Evolutionary conservation across 2,113 vertebrate species (phyloP), one percentile per base, ranked within the genome.

Genomic region (Cathartes aura): DNA sequence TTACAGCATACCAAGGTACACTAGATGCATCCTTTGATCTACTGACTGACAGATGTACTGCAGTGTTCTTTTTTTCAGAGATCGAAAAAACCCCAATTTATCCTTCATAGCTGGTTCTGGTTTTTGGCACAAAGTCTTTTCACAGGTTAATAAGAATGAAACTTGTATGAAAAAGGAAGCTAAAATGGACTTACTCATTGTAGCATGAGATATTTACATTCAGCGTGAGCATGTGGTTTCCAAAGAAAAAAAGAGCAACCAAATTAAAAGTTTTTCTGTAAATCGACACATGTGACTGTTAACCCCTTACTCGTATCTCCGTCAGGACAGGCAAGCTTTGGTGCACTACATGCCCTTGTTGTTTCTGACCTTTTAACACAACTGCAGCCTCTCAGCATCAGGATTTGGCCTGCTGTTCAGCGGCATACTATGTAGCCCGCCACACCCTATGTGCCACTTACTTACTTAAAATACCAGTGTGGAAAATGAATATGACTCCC

Each of bases 391-490:
- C 50, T 42, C 68, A 45, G 58, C 58, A 75, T 22, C 30, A 48
- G 52, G 59, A 82, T 64, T 30, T 68, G 48, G 17, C 53, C 59
- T 88, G 42, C 42, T 87, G 38, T 70, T 80, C 42, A 53, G 40
- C 9, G 15, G 36, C 40, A 63, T 42, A 29, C 56, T 78, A 9
- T 45, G 42, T 14, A 59, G 52, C 19, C 30, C 4, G 14, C 53
- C 72, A 63, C 70, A 67, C 47, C 78, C 92, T 52, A 43, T 1
- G 1, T 75, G 47, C 78, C 71, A 71, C 86, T 74, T 72, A 71
- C 86, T 74, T 72, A 68, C 50, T 95, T 89, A 78, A 94, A 94
- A 92, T 89, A 93, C 56, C 50, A 60, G 10, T 20, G 42, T 15
- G 67, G 56, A 82, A 60, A 73, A 71, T 3, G 4, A 81, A 19